A percentile compares a stretch with the other conserved stretches of the same genome.
These are phyloP conservation scores for Mastigias papua DNA, from an alignment of 30 jellyfish, hydroid and myxozoan species.

Conservation along the genomic window DNA sequence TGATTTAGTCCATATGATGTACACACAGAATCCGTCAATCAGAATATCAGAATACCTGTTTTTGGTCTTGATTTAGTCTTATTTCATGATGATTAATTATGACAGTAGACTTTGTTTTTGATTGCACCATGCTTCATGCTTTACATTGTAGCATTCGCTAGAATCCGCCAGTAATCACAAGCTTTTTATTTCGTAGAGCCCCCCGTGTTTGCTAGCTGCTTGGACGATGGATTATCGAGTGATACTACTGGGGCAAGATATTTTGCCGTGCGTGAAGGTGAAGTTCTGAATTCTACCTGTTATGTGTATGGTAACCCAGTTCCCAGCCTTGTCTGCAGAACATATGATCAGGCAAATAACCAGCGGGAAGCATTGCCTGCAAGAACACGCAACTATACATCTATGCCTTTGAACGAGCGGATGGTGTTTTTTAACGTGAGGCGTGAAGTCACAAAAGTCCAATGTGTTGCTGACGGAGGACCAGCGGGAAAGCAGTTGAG, in stretches of 20 bases:
- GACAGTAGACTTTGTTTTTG: too few relatives aligned
- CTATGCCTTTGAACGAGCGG: neutral
- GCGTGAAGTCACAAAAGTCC: neutral
- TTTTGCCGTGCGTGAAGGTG: constrained; percentile 19
- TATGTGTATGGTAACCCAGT: constrained; percentile 29
- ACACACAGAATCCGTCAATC: too few relatives aligned
- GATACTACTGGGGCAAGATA: neutral
- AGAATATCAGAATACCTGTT: too few relatives aligned
- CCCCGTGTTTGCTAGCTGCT: neutral
- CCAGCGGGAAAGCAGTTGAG: neutral
- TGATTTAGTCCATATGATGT: too few relatives aligned
- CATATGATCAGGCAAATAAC: neutral
- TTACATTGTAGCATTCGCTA: too few relatives aligned
- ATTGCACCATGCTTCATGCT: too few relatives aligned
- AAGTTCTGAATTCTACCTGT: constrained; percentile 18
- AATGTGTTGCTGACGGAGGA: constrained; percentile 41
- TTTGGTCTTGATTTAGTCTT: too few relatives aligned
- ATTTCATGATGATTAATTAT: too few relatives aligned
- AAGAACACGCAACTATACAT: neutral
- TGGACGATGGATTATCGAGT: neutral
- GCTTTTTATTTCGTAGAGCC: constrained; percentile 2
- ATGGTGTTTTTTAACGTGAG: neutral
- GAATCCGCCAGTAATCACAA: neutral
- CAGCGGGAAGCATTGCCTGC: neutral
- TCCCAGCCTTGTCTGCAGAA: constrained; percentile 12